Percentiles rank a stretch among this genome's conserved stretches.
Conservation (phyloP, 2,797 vertebrate species). For the Myripristis murdjan region DNA sequence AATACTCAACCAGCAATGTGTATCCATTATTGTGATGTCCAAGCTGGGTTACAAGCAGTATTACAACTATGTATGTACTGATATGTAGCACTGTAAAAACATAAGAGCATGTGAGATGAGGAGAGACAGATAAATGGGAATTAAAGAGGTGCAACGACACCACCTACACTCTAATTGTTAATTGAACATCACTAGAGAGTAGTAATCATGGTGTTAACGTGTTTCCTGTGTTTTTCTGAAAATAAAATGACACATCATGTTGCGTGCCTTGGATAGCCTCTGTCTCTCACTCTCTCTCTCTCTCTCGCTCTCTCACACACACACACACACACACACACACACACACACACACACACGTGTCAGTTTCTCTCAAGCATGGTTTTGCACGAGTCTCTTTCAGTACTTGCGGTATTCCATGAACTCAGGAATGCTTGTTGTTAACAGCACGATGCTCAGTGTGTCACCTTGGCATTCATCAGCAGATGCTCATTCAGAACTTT, state of each 20-base stretch:
- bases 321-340: background rate
- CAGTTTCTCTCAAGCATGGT: constrained; percentile 1
- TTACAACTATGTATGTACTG: too few species aligned
- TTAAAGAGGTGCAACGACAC: too few species aligned
- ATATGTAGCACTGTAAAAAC: too few species aligned
- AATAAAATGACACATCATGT: background rate
- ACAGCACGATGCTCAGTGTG: constrained; percentile 19
- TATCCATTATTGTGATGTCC: too few species aligned
- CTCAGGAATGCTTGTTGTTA: constrained; percentile 31
- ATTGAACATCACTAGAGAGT: background rate
- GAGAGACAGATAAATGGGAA: too few species aligned
- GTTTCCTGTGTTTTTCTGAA: background rate
- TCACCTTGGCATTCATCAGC: constrained; percentile 72
- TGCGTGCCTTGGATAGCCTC: background rate
- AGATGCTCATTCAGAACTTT: constrained; percentile 60
- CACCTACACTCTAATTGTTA: background rate
- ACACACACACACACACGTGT: too few species aligned
- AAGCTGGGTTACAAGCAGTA: too few species aligned
- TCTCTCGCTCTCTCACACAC: background rate
- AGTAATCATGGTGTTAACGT: background rate
- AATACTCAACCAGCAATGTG: too few species aligned
- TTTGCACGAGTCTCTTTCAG: constrained; percentile 9
- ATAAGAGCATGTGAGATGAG: too few species aligned
- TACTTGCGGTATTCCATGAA: constrained; percentile 47
- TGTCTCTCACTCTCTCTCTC: too few species aligned